Conservation (phyloP, 2,113 vertebrate species). For the Epinephelus moara region DNA sequence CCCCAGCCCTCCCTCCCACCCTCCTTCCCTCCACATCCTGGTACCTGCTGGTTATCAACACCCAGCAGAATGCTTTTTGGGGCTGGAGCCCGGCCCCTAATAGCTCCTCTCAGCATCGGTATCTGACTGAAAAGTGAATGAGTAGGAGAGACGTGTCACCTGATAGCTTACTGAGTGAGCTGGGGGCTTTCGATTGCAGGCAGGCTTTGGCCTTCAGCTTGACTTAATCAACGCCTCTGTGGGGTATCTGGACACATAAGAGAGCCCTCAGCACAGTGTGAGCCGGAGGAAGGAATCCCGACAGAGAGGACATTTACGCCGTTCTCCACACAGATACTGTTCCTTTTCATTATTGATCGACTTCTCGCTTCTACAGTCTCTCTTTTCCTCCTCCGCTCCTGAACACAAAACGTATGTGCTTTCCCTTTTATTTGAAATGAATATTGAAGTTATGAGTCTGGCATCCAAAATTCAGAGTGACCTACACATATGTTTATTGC, state of each 20-base stretch:
- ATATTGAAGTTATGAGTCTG: constrained; percentile 18
- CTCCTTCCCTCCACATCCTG: constrained; percentile 27
- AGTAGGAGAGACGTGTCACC: constrained; percentile 67
- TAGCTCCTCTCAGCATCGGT: constrained; percentile 69
- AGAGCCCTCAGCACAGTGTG: constrained; percentile 63
- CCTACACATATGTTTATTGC: constrained; percentile 62
- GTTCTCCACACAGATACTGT: constrained; percentile 49
- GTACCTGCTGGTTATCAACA: constrained; percentile 73
- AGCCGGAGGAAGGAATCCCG: constrained; percentile 60
- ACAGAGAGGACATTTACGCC: constrained; percentile 65
- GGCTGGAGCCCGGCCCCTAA: constrained; percentile 49
- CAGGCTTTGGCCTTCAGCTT: constrained; percentile 77
- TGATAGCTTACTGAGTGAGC: constrained; percentile 75
- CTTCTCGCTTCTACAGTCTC: constrained; percentile 28
- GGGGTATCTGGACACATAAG: constrained; percentile 75
- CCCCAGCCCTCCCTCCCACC: background rate
- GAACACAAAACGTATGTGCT: background rate
- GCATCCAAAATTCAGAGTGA: constrained; percentile 48
- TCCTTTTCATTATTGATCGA: constrained; percentile 64
- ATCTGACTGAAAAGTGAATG: constrained; percentile 66
- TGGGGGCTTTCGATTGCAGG: constrained; percentile 61
- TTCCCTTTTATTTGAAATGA: constrained; percentile 24
- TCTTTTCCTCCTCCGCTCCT: background rate
- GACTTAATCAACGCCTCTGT: constrained; percentile 80
- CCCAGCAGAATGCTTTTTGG: constrained; percentile 65